Base-by-base conservation (phyloP, 2,888 invertebrate species). In the Hyalella azteca region DNA sequence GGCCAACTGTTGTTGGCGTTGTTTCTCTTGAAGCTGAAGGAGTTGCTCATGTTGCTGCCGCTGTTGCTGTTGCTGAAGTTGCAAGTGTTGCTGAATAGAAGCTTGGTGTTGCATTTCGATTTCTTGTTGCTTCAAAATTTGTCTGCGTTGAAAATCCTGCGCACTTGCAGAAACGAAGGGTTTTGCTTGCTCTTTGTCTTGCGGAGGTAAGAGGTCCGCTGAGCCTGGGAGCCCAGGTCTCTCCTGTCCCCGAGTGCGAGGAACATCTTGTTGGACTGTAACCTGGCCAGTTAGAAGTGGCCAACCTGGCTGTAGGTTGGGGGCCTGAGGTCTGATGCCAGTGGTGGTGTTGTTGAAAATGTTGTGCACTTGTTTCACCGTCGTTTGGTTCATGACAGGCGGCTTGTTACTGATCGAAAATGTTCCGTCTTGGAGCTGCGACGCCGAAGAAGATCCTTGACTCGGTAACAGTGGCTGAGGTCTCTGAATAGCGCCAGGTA, bases 31-130 rank as follows among this genome's bases (percentile, higher is more conserved):
- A 15, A 36, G 66, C 36, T 66, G 66, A 13, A 36, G 66, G 29
- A 66, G 66, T 29, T 66, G 66, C 50, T 32, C n/a, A 4, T 54
- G 77, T 22, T 54, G 77, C 36, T 48, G 77, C n/a, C 22, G 77
- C 22, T 9, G 59, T 2, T 48, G 36, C 45, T 60, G 66, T 39
- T 41, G 78, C 45, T 48, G 60, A 9, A 39, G 15, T 32, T 66
- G 48, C 45, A n/a, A 22, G 41, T 78, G 45, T 1, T 22, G 26
- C 50, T 39, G 54, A 45, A 40, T 45, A 19, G 77, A 36, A 7
- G 49, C 50, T 19, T 45, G 50, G 15, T 22, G 36, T 32, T 54
- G 77, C 54, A 22, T 32, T 19, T 66, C 66, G 15, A 66, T 11
- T 29, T 36, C 36, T 19, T 66, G 22, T 36, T 66, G 66, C 66